Evolutionary conservation across 1,140 invertebrate species (phyloP).

Genomic region (Steinernema feltiae): DNA sequence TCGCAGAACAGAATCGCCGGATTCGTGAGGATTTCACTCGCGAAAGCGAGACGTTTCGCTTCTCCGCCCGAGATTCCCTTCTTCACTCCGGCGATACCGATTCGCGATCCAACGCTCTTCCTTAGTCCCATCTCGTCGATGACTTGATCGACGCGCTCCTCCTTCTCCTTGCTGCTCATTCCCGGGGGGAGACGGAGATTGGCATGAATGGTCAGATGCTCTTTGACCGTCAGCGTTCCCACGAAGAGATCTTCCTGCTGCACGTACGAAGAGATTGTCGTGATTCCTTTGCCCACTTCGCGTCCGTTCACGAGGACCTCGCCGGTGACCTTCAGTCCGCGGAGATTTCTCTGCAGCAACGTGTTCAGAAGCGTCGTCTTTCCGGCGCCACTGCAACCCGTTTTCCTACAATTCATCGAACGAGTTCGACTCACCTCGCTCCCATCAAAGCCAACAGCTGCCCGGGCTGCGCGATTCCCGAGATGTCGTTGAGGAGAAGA

Average conservation of each 20-base stretch:
- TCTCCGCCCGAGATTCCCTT: slow-evolving; percentile 59
- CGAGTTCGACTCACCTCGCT: slow-evolving; percentile 33
- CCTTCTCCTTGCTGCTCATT: slow-evolving; percentile 18
- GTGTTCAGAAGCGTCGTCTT: slow-evolving; percentile 52
- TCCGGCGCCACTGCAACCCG: slow-evolving; percentile 46
- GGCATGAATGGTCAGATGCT: slow-evolving; percentile 63
- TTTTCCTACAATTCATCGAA: not conserved
- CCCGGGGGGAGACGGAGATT: slow-evolving; percentile 26
- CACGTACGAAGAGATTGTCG: slow-evolving; percentile 62
- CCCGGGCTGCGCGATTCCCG: slow-evolving; percentile 37
- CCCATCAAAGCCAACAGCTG: slow-evolving; percentile 45
- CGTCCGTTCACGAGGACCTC: slow-evolving; percentile 36
- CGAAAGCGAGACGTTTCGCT: slow-evolving; percentile 61
- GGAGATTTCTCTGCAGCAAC: slow-evolving; percentile 44
- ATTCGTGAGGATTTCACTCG: slow-evolving; percentile 67
- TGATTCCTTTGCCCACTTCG: slow-evolving; percentile 49
- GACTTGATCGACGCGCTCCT: slow-evolving; percentile 37
- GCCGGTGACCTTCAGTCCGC: slow-evolving; percentile 43
- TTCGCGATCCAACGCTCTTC: slow-evolving; percentile 40
- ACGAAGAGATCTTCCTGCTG: slow-evolving; percentile 65
- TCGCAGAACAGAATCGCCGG: slow-evolving; percentile 73
- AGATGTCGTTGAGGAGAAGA: slow-evolving; percentile 8
- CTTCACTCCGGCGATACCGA: slow-evolving; percentile 46
- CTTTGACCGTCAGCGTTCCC: slow-evolving; percentile 62
- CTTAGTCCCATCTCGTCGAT: slow-evolving; percentile 46